Percentiles rank a stretch among this genome's conserved stretches.
These are phyloP conservation scores for Epsilonema sp. DNA, from an alignment of 2,888 invertebrate genomes.

Conservation along the genomic window DNA sequence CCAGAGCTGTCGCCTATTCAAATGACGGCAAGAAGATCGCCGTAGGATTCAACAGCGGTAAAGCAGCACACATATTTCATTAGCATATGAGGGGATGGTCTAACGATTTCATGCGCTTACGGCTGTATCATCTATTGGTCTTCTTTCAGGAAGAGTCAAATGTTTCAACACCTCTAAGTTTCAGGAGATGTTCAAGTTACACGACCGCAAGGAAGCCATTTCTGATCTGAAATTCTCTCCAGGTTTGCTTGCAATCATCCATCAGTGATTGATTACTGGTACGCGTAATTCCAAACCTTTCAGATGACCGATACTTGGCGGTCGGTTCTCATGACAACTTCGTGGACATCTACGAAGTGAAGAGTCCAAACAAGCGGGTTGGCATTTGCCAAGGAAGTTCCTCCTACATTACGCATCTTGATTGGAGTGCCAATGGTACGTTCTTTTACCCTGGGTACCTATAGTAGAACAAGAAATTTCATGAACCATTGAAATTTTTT, in stretches of 20 bases:
- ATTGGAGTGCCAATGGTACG: conserved; percentile 28
- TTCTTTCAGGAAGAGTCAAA: neutral
- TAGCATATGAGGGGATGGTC: too few relatives aligned
- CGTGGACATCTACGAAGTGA: conserved; percentile 32
- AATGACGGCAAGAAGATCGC: conserved; percentile 31
- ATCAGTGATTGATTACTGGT: too few relatives aligned
- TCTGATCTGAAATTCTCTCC: conserved; percentile 35
- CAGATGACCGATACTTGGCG: too few relatives aligned
- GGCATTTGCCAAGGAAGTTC: conserved; percentile 31
- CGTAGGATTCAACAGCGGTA: conserved; percentile 31
- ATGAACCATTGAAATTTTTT: too few relatives aligned
- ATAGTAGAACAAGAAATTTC: too few relatives aligned
- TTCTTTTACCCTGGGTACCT: neutral
- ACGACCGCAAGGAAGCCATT: conserved; percentile 32
- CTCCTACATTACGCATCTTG: conserved; percentile 35
- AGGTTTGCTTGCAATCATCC: too few relatives aligned
- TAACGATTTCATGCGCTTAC: too few relatives aligned
- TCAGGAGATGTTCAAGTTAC: conserved; percentile 27
- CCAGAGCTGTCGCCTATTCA: conserved; percentile 30
- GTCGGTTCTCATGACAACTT: conserved; percentile 34
- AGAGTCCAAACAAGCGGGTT: conserved; percentile 18
- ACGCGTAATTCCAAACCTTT: too few relatives aligned
- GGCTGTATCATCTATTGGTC: too few relatives aligned
- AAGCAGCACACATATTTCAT: too few relatives aligned
- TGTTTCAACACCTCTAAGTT: conserved; percentile 23